A percentile compares a stretch with the other conserved stretches of the same genome.
phyloP scores from a whole-genome alignment of 2,888 invertebrate species.

The Drosophila cracens region DNA sequence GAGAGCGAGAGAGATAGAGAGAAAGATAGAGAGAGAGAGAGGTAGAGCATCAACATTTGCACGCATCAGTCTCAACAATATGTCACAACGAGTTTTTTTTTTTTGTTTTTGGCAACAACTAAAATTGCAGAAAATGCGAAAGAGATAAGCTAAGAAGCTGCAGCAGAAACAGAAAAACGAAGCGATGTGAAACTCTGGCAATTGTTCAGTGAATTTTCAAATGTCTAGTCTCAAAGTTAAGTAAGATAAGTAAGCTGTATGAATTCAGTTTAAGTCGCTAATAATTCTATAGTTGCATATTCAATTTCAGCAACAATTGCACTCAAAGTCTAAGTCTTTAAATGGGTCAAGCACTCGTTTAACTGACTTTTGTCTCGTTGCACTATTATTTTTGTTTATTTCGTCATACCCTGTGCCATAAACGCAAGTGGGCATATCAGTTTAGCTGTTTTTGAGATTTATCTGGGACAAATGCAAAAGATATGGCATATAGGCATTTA shows the following conservation, averaged over 20 bases:
- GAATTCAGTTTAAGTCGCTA: neutral
- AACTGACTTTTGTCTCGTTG: neutral
- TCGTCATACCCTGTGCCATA: neutral
- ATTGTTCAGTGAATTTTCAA: neutral
- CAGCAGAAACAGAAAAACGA: neutral
- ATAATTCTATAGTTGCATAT: neutral
- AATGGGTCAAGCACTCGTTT: neutral
- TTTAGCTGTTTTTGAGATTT: neutral
- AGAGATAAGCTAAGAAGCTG: neutral
- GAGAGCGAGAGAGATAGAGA: neutral
- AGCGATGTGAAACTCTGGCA: neutral
- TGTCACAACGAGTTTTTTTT: slow-evolving; percentile 8
- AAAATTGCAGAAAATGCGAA: slow-evolving; percentile 8
- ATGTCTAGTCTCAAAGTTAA: neutral
- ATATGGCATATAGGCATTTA: neutral
- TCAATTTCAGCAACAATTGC: neutral
- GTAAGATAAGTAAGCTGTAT: neutral
- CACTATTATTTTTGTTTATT: neutral
- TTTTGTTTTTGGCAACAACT: slow-evolving; percentile 26
- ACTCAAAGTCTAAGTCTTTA: neutral
- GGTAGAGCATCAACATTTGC: slow-evolving; percentile 15
- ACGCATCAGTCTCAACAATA: slow-evolving; percentile 32
- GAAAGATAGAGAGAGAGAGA: neutral
- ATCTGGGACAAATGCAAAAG: neutral
- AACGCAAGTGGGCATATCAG: neutral